phyloP scores from a whole-genome alignment of 2,113 vertebrate genomes.

The Nyctereutes procyonoides region DNA sequence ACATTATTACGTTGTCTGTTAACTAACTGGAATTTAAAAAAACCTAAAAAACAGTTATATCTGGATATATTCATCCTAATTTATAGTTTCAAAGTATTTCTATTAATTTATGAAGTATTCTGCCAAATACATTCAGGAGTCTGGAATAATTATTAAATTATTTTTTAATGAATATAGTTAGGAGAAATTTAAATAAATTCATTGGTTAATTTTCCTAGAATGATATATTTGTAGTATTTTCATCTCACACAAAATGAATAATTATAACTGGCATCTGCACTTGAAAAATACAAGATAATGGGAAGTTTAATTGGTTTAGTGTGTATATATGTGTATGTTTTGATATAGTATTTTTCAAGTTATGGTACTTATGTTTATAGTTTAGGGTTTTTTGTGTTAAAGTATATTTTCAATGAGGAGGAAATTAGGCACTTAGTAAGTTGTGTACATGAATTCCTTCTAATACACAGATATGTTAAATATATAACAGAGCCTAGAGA shows the following conservation, averaged over 20 bases:
- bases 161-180: not conserved
- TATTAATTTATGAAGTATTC: conserved; percentile 15
- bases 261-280: not conserved
- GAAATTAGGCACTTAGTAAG: not conserved
- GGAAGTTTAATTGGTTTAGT: not conserved
- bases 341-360: not conserved
- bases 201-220: conserved; percentile 12
- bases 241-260: not conserved
- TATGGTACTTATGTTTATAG: not conserved
- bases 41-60: not conserved
- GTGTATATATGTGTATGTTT: not conserved
- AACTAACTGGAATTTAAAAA: not conserved
- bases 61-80: not conserved
- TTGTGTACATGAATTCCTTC: not conserved
- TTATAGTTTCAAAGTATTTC: conserved; percentile 49
- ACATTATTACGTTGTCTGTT: not conserved
- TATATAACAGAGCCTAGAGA: conserved; percentile 48
- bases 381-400: not conserved
- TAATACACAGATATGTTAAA: conserved; percentile 51
- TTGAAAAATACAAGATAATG: conserved; percentile 30
- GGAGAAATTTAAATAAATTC: not conserved
- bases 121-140: not conserved
- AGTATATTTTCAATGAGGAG: not conserved
- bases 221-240: conserved; percentile 26
- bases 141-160: conserved; percentile 21